phyloP scores from a whole-genome alignment of 2,888 invertebrate genomes.

The Cerastoderma edule region DNA sequence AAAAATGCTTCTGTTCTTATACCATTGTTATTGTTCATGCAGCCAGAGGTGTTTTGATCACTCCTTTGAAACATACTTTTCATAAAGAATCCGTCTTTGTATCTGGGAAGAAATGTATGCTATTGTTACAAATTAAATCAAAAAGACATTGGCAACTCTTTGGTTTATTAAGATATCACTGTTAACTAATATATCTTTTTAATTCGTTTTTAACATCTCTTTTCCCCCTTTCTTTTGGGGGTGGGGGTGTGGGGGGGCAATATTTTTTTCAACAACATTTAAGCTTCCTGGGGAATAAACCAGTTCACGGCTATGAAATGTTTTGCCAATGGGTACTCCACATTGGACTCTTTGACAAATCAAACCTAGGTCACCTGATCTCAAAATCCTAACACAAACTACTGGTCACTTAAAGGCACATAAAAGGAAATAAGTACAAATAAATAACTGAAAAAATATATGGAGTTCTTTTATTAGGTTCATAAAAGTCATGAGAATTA shows the following conservation, averaged over 20 bases:
- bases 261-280: not conserved
- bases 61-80: not conserved
- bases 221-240: not conserved
- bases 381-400: no score
- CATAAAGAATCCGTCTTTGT: constrained; percentile 11
- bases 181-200: not conserved
- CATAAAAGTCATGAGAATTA: no score
- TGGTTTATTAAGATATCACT: not conserved
- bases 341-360: no score
- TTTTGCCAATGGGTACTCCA: no score
- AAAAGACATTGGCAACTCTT: not conserved
- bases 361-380: no score
- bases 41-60: not conserved
- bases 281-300: no score
- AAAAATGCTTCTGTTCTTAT: not conserved
- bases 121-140: not conserved
- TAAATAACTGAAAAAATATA: no score
- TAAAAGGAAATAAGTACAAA: no score
- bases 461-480: no score
- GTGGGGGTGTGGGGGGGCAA: not conserved
- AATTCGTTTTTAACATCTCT: not conserved
- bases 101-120: not conserved
- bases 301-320: no score
- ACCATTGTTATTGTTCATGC: constrained; percentile 3
- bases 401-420: no score